Percentiles rank a stretch among this genome's conserved stretches.
phyloP scores from a whole-genome alignment of 2,113 vertebrate genomes.

The Misgurnus mizolepis region DNA sequence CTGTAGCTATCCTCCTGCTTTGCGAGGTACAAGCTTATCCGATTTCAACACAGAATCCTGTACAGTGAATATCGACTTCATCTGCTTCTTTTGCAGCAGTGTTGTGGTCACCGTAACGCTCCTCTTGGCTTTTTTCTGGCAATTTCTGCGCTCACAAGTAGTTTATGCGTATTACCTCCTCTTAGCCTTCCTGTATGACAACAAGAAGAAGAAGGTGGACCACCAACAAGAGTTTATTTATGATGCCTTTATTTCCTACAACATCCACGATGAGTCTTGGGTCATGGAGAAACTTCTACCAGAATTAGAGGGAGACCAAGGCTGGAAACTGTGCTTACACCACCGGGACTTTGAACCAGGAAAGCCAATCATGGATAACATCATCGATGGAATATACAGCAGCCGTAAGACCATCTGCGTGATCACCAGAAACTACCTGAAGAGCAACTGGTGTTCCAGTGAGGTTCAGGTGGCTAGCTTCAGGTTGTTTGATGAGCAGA shows the following conservation, averaged over 20 bases:
- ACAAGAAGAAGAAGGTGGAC: constrained; percentile 54
- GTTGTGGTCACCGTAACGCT: constrained; percentile 53
- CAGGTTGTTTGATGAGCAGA: constrained; percentile 75
- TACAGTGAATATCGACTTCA: constrained; percentile 41
- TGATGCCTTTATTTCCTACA: constrained; percentile 79
- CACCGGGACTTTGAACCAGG: constrained; percentile 79
- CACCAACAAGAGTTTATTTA: constrained; percentile 57
- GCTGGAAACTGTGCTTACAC: constrained; percentile 78
- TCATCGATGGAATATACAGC: constrained; percentile 74
- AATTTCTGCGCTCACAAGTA: constrained; percentile 69
- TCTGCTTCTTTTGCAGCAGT: constrained; percentile 61
- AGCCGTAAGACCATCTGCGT: constrained; percentile 79
- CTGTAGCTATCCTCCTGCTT: constrained; percentile 68
- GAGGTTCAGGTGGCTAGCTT: constrained; percentile 79
- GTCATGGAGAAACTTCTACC: constrained; percentile 70
- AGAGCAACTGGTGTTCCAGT: constrained; percentile 78
- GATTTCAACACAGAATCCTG: constrained; percentile 60
- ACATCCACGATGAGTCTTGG: constrained; percentile 72
- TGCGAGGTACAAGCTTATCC: constrained; percentile 59
- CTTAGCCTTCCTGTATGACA: constrained; percentile 66
- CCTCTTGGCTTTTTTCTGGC: constrained; percentile 60
- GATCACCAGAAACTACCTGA: constrained; percentile 71
- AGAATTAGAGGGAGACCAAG: constrained; percentile 71
- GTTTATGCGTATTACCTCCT: constrained; percentile 72
- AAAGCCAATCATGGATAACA: constrained; percentile 75